phyloP scores from a whole-genome alignment of 2,888 invertebrate genomes.

The Drosophila anomalata region DNA sequence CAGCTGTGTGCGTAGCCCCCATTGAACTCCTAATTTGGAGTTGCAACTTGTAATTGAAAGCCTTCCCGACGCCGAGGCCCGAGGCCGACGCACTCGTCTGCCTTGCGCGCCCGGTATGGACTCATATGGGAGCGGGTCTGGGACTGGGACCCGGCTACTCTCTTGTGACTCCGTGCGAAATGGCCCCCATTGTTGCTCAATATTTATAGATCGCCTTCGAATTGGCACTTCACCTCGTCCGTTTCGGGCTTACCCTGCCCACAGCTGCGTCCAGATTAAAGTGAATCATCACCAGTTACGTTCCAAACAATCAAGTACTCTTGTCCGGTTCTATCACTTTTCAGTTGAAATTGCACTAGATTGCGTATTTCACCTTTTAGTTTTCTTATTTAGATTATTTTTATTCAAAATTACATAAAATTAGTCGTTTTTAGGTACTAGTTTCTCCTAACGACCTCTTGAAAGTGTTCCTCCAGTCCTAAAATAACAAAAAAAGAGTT shows the following conservation, averaged over 20 bases:
- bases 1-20: constrained; percentile 33
- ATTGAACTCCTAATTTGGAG: constrained; percentile 50
- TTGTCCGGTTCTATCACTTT: too few relatives aligned
- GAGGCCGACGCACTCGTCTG: constrained; percentile 70
- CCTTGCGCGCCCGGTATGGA: constrained; percentile 48
- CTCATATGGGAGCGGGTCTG: constrained; percentile 3
- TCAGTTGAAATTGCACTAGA: too few relatives aligned
- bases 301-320: too few relatives aligned
- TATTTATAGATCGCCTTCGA: constrained; percentile 36
- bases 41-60: constrained; percentile 2
- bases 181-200: constrained; percentile 31
- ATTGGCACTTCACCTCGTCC: constrained; percentile 17
- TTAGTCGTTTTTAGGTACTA: too few relatives aligned
- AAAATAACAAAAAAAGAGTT: neutral
- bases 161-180: constrained; percentile 23
- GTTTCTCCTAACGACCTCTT: too few relatives aligned
- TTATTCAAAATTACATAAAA: too few relatives aligned
- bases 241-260: neutral
- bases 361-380: too few relatives aligned
- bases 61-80: neutral
- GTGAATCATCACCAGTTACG: too few relatives aligned
- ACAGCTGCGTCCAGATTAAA: neutral
- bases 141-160: constrained; percentile 22
- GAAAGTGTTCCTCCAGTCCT: neutral
- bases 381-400: too few relatives aligned